These are phyloP conservation scores for Cheilosia grossa DNA, from an alignment of 2,888 invertebrate genomes.

Conservation along the genomic window DNA sequence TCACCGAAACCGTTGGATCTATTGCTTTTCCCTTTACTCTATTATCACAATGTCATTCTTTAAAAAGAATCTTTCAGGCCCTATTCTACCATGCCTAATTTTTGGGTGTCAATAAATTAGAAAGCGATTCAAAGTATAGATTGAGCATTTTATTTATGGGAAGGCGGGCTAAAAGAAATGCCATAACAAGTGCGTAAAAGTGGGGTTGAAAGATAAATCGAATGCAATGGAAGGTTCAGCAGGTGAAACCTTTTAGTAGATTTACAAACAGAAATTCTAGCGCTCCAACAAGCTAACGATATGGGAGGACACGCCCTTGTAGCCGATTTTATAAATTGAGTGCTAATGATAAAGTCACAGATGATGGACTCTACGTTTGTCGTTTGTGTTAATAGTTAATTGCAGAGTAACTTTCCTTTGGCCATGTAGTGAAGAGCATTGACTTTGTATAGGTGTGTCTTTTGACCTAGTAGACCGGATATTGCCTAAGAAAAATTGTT, in stretches of 20 bases:
- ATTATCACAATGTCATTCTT: conserved; percentile 63
- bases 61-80: conserved; percentile 40
- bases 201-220: neutral
- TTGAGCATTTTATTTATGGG: neutral
- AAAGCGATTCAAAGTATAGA: conserved; percentile 38
- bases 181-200: neutral
- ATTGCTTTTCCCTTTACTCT: conserved; percentile 60
- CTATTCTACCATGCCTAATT: conserved; percentile 33
- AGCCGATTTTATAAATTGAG: too few species aligned
- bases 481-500: too few species aligned
- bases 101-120: conserved; percentile 43
- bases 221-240: neutral
- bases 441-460: too few species aligned
- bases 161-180: neutral
- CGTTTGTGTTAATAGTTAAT: too few species aligned
- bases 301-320: too few species aligned
- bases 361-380: too few species aligned
- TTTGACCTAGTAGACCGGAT: too few species aligned
- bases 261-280: too few species aligned
- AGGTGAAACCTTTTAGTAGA: neutral
- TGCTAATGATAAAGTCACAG: too few species aligned
- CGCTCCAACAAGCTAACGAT: too few species aligned
- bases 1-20: conserved; percentile 57
- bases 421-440: too few species aligned
- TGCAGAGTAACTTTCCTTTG: too few species aligned